phyloP scores from a whole-genome alignment of 1,140 invertebrate species.

The Diuraphis noxia region DNA sequence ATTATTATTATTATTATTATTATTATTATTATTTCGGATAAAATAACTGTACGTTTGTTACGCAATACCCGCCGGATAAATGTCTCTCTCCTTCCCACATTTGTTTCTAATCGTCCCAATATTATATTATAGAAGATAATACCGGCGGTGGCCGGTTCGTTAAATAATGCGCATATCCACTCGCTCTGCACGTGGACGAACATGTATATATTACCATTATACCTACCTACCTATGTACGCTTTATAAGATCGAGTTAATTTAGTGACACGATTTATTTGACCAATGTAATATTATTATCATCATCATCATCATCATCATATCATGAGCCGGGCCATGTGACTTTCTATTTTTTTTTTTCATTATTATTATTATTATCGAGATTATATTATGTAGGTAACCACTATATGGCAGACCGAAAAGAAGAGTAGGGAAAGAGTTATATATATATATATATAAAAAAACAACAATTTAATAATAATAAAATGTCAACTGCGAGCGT shows the following conservation, averaged over 20 bases:
- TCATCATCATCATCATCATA: too few relatives aligned
- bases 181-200: background rate
- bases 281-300: constrained; percentile 19
- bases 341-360: constrained; percentile 4
- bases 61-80: constrained; percentile 1
- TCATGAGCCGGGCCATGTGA: constrained; percentile 1
- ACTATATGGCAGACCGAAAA: background rate
- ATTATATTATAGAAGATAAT: constrained; percentile 11
- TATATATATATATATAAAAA: constrained; percentile 28
- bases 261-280: constrained; percentile 46
- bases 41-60: background rate
- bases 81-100: background rate
- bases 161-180: background rate
- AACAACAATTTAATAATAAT: constrained; percentile 35
- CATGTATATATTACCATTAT: background rate
- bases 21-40: background rate
- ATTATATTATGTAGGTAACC: constrained; percentile 8
- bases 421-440: background rate
- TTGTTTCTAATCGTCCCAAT: background rate
- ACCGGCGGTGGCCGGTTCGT: background rate
- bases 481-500: constrained; percentile 39
- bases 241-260: constrained; percentile 38
- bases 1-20: background rate
- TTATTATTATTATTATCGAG: background rate
- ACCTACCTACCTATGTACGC: background rate